A percentile compares a stretch with the other conserved stretches of the same genome.
These are phyloP conservation scores for Asbolus verrucosus DNA, from an alignment of 1,140 invertebrate species.

Conservation along the genomic window DNA sequence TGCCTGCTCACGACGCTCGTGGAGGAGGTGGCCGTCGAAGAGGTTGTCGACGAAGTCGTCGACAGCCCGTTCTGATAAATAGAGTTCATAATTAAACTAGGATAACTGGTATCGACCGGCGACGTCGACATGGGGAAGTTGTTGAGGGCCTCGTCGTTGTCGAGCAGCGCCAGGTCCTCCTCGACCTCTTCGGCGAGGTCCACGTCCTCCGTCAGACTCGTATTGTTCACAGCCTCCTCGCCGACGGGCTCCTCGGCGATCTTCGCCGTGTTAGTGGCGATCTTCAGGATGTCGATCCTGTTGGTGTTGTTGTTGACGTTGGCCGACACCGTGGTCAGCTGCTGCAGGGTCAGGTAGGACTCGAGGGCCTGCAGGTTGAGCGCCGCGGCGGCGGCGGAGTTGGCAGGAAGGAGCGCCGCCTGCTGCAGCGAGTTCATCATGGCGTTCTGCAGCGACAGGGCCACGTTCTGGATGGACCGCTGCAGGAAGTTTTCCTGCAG, in stretches of 20 bases:
- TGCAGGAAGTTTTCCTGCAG: constrained; percentile 70
- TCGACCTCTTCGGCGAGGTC: constrained; percentile 73
- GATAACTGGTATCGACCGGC: constrained; percentile 70
- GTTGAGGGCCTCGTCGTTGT: constrained; percentile 68
- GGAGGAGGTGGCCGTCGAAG: constrained; percentile 37
- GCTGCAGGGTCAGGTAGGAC: constrained; percentile 83
- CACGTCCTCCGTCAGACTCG: constrained; percentile 69
- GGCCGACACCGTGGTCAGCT: constrained; percentile 68
- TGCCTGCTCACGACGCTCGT: constrained; percentile 45
- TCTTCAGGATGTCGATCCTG: constrained; percentile 69
- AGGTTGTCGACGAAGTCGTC: constrained; percentile 53
- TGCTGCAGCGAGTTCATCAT: constrained; percentile 82
- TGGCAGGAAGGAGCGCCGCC: constrained; percentile 79
- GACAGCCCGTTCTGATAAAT: constrained; percentile 68
- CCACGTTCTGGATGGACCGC: constrained; percentile 74
- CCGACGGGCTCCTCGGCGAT: constrained; percentile 70
- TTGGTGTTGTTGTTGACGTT: constrained; percentile 59
- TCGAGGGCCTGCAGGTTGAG: constrained; percentile 85
- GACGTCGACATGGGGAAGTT: constrained; percentile 66
- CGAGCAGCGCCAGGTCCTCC: constrained; percentile 71
- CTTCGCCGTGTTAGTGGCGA: constrained; percentile 70
- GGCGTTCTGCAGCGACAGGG: constrained; percentile 80
- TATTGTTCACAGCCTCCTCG: constrained; percentile 64
- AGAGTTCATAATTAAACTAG: constrained; percentile 72
- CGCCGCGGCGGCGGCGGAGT: constrained; percentile 82